Conservation (phyloP, 2,888 invertebrate genomes). For the Andrena camellia region DNA sequence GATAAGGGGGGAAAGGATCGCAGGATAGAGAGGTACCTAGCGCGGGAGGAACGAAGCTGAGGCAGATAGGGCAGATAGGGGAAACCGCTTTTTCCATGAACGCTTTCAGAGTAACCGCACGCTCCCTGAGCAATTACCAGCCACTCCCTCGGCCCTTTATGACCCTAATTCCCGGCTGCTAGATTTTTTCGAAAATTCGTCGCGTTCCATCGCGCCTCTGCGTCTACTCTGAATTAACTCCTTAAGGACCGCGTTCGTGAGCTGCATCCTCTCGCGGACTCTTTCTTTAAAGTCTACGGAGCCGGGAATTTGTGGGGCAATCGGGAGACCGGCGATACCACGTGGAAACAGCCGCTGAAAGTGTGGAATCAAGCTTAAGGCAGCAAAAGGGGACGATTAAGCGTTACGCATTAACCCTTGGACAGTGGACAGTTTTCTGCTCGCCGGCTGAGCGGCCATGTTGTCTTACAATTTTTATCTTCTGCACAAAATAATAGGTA, state of each 20-base stretch:
- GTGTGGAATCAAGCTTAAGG: too few species aligned
- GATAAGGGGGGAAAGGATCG: not conserved
- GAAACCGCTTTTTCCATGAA: slow-evolving; percentile 19
- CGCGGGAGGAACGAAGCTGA: not conserved
- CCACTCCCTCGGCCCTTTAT: slow-evolving; percentile 4
- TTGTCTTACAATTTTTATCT: too few species aligned
- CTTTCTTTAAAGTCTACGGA: not conserved
- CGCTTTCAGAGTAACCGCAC: slow-evolving; percentile 38
- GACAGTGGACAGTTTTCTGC: too few species aligned
- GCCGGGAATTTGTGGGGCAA: not conserved
- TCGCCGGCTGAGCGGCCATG: too few species aligned
- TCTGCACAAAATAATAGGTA: too few species aligned
- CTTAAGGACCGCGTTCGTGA: not conserved
- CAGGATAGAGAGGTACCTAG: not conserved
- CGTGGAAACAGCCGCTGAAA: too few species aligned
- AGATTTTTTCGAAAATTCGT: not conserved
- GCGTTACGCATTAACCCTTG: too few species aligned
- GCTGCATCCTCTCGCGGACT: not conserved
- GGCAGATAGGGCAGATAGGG: slow-evolving; percentile 1
- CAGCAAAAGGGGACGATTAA: too few species aligned
- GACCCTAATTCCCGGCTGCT: not conserved
- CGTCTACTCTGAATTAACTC: not conserved
- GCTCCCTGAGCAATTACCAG: slow-evolving; percentile 34
- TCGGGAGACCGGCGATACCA: too few species aligned
- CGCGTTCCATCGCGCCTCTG: not conserved